Conservation (phyloP, 1,140 invertebrate genomes). For the Triops longicaudatus region DNA sequence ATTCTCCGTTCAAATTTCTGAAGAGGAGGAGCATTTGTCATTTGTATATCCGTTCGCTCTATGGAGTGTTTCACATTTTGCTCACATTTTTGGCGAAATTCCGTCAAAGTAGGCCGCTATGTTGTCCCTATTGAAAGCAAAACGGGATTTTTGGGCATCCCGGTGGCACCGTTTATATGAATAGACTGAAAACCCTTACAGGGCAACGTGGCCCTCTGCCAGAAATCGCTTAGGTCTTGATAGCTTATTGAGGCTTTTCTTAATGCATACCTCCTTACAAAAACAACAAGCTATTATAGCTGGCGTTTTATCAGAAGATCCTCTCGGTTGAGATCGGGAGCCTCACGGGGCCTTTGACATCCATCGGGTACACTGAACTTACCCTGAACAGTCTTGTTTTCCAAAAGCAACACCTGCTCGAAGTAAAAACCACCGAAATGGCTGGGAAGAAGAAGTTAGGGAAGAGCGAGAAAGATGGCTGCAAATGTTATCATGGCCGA, state of each 20-base stretch:
- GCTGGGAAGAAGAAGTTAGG: too few relatives aligned
- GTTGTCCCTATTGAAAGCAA: not conserved
- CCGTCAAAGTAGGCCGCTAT: not conserved
- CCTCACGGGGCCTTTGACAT: not conserved
- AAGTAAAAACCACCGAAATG: not conserved
- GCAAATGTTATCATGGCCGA: not conserved
- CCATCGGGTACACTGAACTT: too few relatives aligned
- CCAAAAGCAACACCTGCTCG: not conserved
- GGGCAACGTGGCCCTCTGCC: not conserved
- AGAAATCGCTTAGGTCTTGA: not conserved
- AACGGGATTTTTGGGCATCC: not conserved
- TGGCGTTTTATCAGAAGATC: not conserved
- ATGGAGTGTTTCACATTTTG: not conserved
- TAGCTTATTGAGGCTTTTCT: constrained; percentile 5
- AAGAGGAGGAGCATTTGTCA: not conserved
- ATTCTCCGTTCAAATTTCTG: too few relatives aligned
- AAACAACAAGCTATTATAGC: constrained; percentile 2
- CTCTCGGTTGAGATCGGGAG: not conserved
- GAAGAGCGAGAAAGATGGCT: not conserved
- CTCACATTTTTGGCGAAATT: not conserved
- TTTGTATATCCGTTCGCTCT: not conserved
- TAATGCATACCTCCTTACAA: not conserved
- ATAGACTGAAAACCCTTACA: not conserved
- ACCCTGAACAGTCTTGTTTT: not conserved
- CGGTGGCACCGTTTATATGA: not conserved